Evolutionary conservation across 1,140 invertebrate genomes (phyloP).

Genomic region (Drosophila nikananu): DNA sequence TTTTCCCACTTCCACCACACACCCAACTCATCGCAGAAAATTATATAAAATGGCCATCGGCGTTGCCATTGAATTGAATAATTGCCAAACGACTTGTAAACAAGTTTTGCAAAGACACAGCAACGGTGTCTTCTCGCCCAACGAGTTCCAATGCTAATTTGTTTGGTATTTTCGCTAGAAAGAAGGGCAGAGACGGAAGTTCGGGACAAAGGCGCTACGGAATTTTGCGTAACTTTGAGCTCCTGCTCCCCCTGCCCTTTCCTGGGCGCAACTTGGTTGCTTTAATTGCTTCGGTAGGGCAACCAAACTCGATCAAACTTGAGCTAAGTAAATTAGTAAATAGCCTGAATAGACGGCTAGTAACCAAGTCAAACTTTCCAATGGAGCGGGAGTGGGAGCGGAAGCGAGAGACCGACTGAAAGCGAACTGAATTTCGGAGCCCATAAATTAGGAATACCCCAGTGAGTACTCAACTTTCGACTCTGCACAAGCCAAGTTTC

Average conservation of each 20-base stretch:
- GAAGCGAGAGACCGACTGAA: neutral
- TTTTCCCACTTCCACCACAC: neutral
- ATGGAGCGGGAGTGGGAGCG: neutral
- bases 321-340: slow-evolving; percentile 44
- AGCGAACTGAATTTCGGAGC: slow-evolving; percentile 1
- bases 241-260: neutral
- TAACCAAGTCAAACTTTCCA: slow-evolving; percentile 16
- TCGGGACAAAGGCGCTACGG: slow-evolving; percentile 10
- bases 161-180: slow-evolving; percentile 43
- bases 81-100: slow-evolving; percentile 78
- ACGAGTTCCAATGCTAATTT: slow-evolving; percentile 65
- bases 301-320: slow-evolving; percentile 43
- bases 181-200: neutral
- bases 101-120: slow-evolving; percentile 50
- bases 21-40: slow-evolving; percentile 27
- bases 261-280: slow-evolving; percentile 3
- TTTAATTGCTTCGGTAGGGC: slow-evolving; percentile 44
- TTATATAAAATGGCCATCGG: slow-evolving; percentile 59
- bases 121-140: slow-evolving; percentile 27
- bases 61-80: slow-evolving; percentile 71
- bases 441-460: slow-evolving; percentile 29
- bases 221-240: slow-evolving; percentile 10
- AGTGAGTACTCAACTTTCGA: slow-evolving; percentile 33
- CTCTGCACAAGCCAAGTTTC: slow-evolving; percentile 5
- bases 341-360: slow-evolving; percentile 24